phyloP scores from a whole-genome alignment of 2,797 vertebrate genomes.

The Mus minutoides region DNA sequence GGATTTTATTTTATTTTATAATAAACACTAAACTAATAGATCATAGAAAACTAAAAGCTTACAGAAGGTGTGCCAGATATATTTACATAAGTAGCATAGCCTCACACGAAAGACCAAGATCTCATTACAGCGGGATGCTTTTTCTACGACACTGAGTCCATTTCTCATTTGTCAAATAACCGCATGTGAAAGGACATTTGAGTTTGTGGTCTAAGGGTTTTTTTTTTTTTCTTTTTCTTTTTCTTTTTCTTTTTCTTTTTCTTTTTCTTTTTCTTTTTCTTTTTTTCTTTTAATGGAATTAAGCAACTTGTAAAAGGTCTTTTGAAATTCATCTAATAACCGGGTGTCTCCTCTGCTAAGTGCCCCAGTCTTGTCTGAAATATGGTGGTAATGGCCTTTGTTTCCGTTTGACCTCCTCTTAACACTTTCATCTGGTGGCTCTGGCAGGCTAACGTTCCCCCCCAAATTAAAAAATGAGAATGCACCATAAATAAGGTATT shows the following conservation, averaged over 20 bases:
- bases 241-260: slow-evolving; percentile 15
- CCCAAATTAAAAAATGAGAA: slow-evolving; percentile 72
- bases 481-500: slow-evolving; percentile 73
- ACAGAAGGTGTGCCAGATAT: slow-evolving; percentile 87
- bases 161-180: slow-evolving; percentile 80
- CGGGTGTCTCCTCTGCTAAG: slow-evolving; percentile 65
- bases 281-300: slow-evolving; percentile 49
- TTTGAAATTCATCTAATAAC: slow-evolving; percentile 83
- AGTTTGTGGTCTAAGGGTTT: slow-evolving; percentile 70
- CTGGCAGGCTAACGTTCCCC: slow-evolving; percentile 36
- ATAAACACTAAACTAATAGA: slow-evolving; percentile 87
- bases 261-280: slow-evolving; percentile 14
- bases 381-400: background rate
- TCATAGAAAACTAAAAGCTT: slow-evolving; percentile 89
- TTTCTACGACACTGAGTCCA: slow-evolving; percentile 73
- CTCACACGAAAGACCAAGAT: slow-evolving; percentile 84
- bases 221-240: slow-evolving; percentile 12
- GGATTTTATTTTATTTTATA: slow-evolving; percentile 81
- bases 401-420: slow-evolving; percentile 56
- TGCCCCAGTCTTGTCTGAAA: slow-evolving; percentile 64
- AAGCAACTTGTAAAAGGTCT: slow-evolving; percentile 79
- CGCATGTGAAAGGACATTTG: slow-evolving; percentile 80
- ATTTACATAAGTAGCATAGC: slow-evolving; percentile 89
- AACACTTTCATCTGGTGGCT: slow-evolving; percentile 68
- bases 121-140: slow-evolving; percentile 80